Conservation (phyloP, 1,140 invertebrate species). For the Pteromalus puparum region DNA sequence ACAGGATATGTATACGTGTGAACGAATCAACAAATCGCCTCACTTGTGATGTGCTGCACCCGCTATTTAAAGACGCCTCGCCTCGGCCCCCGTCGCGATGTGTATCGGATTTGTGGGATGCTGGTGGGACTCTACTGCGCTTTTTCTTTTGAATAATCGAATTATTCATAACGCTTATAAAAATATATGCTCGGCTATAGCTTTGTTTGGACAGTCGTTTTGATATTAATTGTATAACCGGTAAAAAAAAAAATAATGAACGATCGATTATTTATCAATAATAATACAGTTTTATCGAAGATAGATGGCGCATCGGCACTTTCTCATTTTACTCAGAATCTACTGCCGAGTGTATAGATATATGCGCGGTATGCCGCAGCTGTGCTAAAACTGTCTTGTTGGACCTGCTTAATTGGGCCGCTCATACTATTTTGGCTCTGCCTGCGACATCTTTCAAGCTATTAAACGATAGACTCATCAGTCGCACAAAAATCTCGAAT, state of each 20-base stretch:
- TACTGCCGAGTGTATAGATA: too few relatives aligned
- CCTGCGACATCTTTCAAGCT: too few relatives aligned
- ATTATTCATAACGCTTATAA: neutral
- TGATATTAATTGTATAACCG: neutral
- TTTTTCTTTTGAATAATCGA: neutral
- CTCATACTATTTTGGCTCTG: too few relatives aligned
- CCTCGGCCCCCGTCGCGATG: neutral
- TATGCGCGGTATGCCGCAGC: too few relatives aligned
- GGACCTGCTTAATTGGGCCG: too few relatives aligned
- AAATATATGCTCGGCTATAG: neutral
- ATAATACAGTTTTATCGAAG: too few relatives aligned
- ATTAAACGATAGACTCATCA: conserved; percentile 27
- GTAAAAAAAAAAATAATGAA: too few relatives aligned
- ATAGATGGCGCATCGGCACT: too few relatives aligned
- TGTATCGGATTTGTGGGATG: conserved; percentile 12
- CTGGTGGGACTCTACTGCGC: neutral
- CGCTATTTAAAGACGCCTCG: conserved; percentile 37
- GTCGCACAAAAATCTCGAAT: neutral
- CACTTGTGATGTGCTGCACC: conserved; percentile 33
- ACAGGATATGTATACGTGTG: conserved; percentile 39
- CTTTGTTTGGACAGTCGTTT: neutral
- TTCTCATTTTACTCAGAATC: too few relatives aligned
- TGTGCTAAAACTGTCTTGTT: too few relatives aligned
- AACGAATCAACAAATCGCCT: conserved; percentile 51
- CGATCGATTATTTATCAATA: too few relatives aligned